Evolutionary conservation across 2,113 vertebrate species (phyloP), one percentile per base, ranked within the genome.

Genomic region (Passer domesticus): DNA sequence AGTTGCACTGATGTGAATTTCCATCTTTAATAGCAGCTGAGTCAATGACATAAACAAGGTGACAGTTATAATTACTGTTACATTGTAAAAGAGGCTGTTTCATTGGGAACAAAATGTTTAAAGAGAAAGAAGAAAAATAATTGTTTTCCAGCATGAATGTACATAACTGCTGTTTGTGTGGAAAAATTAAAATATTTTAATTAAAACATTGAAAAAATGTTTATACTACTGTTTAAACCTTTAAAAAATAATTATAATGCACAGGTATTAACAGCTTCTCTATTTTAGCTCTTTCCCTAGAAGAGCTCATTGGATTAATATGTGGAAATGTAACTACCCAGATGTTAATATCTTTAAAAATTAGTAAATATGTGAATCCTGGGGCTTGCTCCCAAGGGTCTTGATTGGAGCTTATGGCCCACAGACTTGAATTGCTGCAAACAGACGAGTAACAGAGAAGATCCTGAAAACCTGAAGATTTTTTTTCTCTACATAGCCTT

Each of bases 161-260:
- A 75, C 1, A 0, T 23, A 89, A 37, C 14, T 59, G 27, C 27
- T 52, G 33, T 52, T 58, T 24, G 2, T 46, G 43, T 77, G 25
- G 15, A 37, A 64, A 68, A 62, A 52, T 55, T 21, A 17, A 66
- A 30, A 83, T 39, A 4, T 37, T 37, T 39, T 33, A 46, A 55
- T 11, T 52, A 25, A 62, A 80, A 33, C 4, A 11, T 52, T 41
- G 17, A 2, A 37, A 86, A 63, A 49, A 33, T 5, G 5, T 68
- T 80, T 60, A 35, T 0, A 0, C 30, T 68, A 15, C 11, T 80
- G 15, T 63, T 73, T 25, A 4, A 70, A 28, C 3, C 4, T 59
- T 15, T 6, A 15, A 53, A 90, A 78, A 82, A 35, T 11, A 25
- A 18, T 43, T 55, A 5, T 18, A 55, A 35, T 35, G 15, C 30